Evolutionary conservation across 2,888 invertebrate genomes (phyloP).

Genomic region (Brachynemurus nebulosus): DNA sequence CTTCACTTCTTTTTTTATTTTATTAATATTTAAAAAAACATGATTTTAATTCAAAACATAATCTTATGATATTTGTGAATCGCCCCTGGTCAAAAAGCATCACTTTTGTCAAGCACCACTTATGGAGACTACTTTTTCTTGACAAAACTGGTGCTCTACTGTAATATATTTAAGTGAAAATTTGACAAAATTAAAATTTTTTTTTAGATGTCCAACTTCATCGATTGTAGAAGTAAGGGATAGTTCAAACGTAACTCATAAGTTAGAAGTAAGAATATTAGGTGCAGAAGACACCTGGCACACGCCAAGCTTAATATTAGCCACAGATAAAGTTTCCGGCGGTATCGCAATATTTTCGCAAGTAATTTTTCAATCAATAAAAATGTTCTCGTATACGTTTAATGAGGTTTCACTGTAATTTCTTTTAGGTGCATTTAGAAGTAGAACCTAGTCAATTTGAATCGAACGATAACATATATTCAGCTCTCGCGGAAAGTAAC

Average conservation of each 20-base stretch:
- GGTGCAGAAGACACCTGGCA: constrained; percentile 81
- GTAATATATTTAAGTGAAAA: too few relatives aligned
- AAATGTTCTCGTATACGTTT: background rate
- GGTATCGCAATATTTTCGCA: constrained; percentile 72
- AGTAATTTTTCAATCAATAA: constrained; percentile 29
- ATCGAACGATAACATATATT: constrained; percentile 42
- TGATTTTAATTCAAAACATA: too few relatives aligned
- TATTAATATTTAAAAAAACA: too few relatives aligned
- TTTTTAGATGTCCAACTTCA: constrained; percentile 26
- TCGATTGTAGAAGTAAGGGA: constrained; percentile 30
- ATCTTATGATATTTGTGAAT: too few relatives aligned
- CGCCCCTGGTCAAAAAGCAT: too few relatives aligned
- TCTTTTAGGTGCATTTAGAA: constrained; percentile 61
- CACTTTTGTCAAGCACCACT: too few relatives aligned
- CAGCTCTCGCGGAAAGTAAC: constrained; percentile 45
- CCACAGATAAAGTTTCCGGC: constrained; percentile 44
- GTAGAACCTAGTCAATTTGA: constrained; percentile 56
- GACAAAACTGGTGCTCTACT: too few relatives aligned
- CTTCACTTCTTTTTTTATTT: too few relatives aligned
- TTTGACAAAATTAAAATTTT: too few relatives aligned
- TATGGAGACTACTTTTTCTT: too few relatives aligned
- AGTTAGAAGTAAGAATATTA: constrained; percentile 59
- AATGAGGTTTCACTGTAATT: background rate
- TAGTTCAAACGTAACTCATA: constrained; percentile 43
- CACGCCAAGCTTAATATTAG: constrained; percentile 66